Conservation (phyloP, 2,888 invertebrate species). For the Tribolium freemani region DNA sequence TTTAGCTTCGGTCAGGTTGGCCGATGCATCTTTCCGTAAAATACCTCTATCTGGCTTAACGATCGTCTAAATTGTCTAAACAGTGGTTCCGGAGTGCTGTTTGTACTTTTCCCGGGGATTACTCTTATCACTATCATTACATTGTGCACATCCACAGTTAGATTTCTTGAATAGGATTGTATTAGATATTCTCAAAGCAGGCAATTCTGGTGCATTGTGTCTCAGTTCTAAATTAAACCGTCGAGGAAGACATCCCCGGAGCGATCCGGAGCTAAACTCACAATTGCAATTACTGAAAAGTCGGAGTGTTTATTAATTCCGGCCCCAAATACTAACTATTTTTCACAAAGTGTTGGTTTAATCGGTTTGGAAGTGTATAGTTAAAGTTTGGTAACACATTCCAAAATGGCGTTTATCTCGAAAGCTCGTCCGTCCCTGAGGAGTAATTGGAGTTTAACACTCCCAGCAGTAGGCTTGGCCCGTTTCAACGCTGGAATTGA, state of each 20-base stretch:
- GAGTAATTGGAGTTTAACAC: slow-evolving; percentile 62
- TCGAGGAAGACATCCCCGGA: slow-evolving; percentile 10
- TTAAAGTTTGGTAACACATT: slow-evolving; percentile 57
- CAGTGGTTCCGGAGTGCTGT: slow-evolving; percentile 26
- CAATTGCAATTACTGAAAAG: not conserved
- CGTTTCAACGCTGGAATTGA: slow-evolving; percentile 40
- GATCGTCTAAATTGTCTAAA: slow-evolving; percentile 20
- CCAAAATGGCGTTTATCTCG: slow-evolving; percentile 59
- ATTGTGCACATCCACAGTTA: slow-evolving; percentile 32
- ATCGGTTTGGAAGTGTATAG: slow-evolving; percentile 54
- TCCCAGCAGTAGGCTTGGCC: slow-evolving; percentile 49
- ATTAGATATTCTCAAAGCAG: slow-evolving; percentile 36
- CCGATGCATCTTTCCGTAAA: slow-evolving; percentile 13
- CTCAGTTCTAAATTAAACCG: slow-evolving; percentile 28
- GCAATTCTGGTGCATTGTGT: slow-evolving; percentile 36
- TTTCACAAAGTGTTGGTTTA: slow-evolving; percentile 47
- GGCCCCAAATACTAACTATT: too few species aligned
- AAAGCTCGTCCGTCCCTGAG: slow-evolving; percentile 58
- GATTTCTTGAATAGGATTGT: slow-evolving; percentile 39
- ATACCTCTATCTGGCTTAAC: slow-evolving; percentile 17
- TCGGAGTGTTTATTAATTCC: not conserved
- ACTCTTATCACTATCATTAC: slow-evolving; percentile 30
- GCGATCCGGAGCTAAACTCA: not conserved
- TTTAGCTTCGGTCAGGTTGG: slow-evolving; percentile 1
- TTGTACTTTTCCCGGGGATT: slow-evolving; percentile 34